These are phyloP conservation scores for Silurus meridionalis DNA, from an alignment of 2,113 vertebrate species.

Conservation along the genomic window DNA sequence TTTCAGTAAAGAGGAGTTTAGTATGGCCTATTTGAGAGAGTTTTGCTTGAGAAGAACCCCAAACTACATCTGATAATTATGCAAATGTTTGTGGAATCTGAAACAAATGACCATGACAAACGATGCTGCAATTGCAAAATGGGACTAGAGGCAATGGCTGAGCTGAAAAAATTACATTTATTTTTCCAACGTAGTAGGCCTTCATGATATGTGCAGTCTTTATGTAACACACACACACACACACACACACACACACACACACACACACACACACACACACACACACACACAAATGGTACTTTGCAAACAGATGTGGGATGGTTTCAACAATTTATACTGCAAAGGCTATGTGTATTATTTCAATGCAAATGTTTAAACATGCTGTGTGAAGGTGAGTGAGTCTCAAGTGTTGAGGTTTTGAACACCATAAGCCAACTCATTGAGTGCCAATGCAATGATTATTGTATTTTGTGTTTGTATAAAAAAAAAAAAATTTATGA, in stretches of 20 bases:
- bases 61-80: neutral
- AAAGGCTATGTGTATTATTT: neutral
- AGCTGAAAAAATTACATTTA: conserved; percentile 1
- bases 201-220: neutral
- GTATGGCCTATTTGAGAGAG: neutral
- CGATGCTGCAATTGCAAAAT: neutral
- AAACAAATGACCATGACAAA: conserved; percentile 19
- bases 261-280: too few relatives aligned
- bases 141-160: neutral
- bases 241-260: too few relatives aligned
- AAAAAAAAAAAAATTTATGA: too few relatives aligned
- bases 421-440: neutral
- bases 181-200: neutral
- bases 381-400: neutral
- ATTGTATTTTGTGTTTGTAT: neutral
- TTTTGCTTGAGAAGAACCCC: neutral
- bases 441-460: neutral
- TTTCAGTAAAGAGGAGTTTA: neutral
- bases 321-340: neutral
- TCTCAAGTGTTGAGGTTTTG: neutral
- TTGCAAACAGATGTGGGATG: neutral
- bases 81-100: conserved; percentile 5
- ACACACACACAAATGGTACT: neutral
- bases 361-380: neutral
- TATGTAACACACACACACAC: neutral